Percentiles rank a stretch among this genome's conserved stretches.
These are phyloP conservation scores for Siphamia tubifer DNA, from an alignment of 2,113 vertebrate genomes.

Conservation along the genomic window DNA sequence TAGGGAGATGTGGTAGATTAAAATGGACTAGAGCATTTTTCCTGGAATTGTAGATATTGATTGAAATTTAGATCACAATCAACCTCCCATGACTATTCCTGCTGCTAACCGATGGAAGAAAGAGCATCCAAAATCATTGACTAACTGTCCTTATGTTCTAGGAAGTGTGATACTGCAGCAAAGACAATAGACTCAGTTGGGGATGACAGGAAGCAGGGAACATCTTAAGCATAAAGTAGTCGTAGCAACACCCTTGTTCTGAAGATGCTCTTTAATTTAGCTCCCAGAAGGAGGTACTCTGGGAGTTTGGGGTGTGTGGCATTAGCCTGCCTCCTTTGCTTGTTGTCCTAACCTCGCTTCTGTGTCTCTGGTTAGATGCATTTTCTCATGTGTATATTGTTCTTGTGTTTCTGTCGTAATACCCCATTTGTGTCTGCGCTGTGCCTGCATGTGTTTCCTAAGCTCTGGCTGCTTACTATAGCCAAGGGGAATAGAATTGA, in stretches of 20 bases:
- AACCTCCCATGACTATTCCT: too few relatives aligned
- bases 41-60: neutral
- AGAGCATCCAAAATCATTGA: neutral
- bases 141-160: neutral
- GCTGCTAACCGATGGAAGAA: too few relatives aligned
- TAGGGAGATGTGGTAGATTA: neutral
- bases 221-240: neutral
- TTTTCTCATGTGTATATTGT: conserved; percentile 30
- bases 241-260: conserved; percentile 29
- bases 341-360: conserved; percentile 25
- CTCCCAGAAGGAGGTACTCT: conserved; percentile 35
- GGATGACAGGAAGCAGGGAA: conserved; percentile 24
- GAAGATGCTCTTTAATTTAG: conserved; percentile 58
- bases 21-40: neutral
- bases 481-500: conserved; percentile 43
- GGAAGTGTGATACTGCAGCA: neutral
- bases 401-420: conserved; percentile 23
- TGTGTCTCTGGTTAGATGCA: neutral
- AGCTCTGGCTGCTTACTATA: conserved; percentile 16
- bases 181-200: neutral
- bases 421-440: conserved; percentile 16
- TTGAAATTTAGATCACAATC: too few relatives aligned
- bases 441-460: conserved; percentile 5
- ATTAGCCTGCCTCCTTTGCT: neutral
- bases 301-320: conserved; percentile 12